Evolutionary conservation across 2,797 vertebrate genomes (phyloP).

Genomic region (Tadarida brasiliensis): DNA sequence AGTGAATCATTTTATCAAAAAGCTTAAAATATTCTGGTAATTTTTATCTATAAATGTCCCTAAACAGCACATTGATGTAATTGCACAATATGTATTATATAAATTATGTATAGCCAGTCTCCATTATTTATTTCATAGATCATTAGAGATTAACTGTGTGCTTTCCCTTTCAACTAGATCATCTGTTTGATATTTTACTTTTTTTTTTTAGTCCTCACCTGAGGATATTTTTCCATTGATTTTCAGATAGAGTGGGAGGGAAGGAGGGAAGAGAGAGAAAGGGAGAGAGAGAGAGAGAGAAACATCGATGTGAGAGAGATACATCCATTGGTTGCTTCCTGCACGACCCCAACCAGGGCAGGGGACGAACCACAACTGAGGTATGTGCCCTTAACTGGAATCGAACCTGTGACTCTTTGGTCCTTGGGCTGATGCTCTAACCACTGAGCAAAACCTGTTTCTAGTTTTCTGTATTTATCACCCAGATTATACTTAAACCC

Average conservation of each 20-base stretch:
- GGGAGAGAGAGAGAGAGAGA: no score
- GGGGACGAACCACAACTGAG: no score
- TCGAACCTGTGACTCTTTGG: no score
- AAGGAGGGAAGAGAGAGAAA: no score
- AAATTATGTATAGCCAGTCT: not conserved
- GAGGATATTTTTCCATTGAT: no score
- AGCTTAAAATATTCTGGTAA: not conserved
- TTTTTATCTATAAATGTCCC: not conserved
- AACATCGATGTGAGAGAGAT: no score
- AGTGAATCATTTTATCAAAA: slow-evolving; percentile 41
- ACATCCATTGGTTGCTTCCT: no score
- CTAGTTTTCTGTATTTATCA: slow-evolving; percentile 35
- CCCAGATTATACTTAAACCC: not conserved
- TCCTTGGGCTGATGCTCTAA: no score
- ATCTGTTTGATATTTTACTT: not conserved
- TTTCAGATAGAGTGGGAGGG: no score
- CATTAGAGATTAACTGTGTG: not conserved
- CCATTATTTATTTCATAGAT: slow-evolving; percentile 23
- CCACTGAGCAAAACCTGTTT: not conserved
- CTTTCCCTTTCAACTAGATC: not conserved
- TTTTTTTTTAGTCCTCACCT: no score
- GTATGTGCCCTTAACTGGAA: no score
- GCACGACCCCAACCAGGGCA: no score
- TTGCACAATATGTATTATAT: not conserved
- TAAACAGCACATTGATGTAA: not conserved